Percentiles rank a stretch among this genome's conserved stretches.
Evolutionary conservation across 2,888 invertebrate species (phyloP).

Genomic region (Drosophila neotestacea): DNA sequence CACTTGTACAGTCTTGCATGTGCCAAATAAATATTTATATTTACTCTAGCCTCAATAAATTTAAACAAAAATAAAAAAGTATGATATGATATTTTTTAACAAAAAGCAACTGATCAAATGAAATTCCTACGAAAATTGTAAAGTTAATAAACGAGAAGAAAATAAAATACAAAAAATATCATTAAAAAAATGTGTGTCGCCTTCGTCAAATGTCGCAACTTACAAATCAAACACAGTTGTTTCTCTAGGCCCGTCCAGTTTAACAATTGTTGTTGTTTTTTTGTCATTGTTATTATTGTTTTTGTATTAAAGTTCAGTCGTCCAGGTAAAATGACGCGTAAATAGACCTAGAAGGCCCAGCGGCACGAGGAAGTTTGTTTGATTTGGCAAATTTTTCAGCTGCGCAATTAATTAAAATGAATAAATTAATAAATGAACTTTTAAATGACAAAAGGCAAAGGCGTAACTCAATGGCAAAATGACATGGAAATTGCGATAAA

Average conservation of each 20-base stretch:
- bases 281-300: conserved; percentile 3
- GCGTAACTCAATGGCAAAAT: conserved; percentile 37
- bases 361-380: conserved; percentile 25
- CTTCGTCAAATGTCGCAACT: conserved; percentile 40
- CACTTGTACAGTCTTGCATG: not conserved
- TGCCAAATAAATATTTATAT: conserved; percentile 24
- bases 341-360: conserved; percentile 20
- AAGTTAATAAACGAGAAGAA: conserved; percentile 44
- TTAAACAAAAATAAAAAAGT: conserved; percentile 12
- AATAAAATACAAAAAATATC: not conserved
- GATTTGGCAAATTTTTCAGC: conserved; percentile 51
- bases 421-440: conserved; percentile 16
- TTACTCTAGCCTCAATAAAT: conserved; percentile 12
- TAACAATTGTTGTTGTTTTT: conserved; percentile 4
- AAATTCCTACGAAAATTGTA: conserved; percentile 51
- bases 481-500: conserved; percentile 42
- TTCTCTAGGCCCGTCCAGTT: conserved; percentile 15
- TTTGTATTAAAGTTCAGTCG: conserved; percentile 3
- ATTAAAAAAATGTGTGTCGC: conserved; percentile 16
- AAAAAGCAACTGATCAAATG: conserved; percentile 65
- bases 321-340: conserved; percentile 3
- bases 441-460: conserved; percentile 16
- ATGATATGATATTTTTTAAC: conserved; percentile 18
- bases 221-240: conserved; percentile 64
- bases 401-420: conserved; percentile 60